phyloP scores from a whole-genome alignment of 2,797 vertebrate species.

The Remorina albescens region DNA sequence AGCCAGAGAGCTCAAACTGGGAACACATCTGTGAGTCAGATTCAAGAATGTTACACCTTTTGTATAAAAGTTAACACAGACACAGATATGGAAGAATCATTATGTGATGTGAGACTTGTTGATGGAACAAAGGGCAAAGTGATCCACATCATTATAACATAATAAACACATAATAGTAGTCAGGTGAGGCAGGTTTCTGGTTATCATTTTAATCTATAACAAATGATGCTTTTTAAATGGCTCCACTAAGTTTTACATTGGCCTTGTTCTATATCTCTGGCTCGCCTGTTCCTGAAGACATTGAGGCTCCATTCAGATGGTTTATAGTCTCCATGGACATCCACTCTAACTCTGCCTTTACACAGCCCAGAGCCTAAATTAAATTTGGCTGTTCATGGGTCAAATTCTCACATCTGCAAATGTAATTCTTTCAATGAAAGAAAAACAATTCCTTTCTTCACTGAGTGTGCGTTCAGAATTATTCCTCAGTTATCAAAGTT shows the following conservation, averaged over 20 bases:
- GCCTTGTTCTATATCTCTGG: not conserved
- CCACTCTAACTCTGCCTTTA: not conserved
- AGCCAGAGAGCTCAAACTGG: not conserved
- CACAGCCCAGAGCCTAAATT: not conserved
- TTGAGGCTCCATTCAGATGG: not conserved
- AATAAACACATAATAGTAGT: not conserved
- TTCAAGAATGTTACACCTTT: not conserved
- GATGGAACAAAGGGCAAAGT: not conserved
- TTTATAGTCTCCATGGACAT: not conserved
- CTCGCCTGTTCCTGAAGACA: not conserved
- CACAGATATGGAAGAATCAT: not conserved
- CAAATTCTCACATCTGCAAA: constrained; percentile 20
- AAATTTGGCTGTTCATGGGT: not conserved
- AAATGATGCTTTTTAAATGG: not conserved
- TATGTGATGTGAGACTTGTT: not conserved
- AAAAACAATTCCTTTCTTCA: not conserved
- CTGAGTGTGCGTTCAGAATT: constrained; percentile 19
- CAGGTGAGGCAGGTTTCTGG: not conserved
- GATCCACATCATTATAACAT: not conserved
- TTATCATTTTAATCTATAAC: not conserved
- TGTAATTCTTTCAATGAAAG: constrained; percentile 8
- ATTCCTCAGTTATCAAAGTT: constrained; percentile 32
- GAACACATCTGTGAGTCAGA: not conserved
- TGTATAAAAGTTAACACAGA: not conserved
- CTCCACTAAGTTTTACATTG: not conserved